Evolutionary conservation across 2,113 vertebrate species (phyloP).

Genomic region (Silurus asotus): DNA sequence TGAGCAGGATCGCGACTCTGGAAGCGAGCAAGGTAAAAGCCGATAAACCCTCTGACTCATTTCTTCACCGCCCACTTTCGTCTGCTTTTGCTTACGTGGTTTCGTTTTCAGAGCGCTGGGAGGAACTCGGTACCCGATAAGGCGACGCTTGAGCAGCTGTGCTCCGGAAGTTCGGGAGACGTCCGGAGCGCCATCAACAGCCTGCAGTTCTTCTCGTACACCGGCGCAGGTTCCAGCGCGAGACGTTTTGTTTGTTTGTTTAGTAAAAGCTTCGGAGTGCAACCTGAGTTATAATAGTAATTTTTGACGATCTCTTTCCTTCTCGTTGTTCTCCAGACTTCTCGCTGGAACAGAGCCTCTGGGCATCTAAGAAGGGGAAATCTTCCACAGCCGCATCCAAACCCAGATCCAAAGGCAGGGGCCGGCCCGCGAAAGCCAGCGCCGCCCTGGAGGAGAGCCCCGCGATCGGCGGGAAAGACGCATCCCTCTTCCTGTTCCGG

Average conservation of each 20-base stretch:
- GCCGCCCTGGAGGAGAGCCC: conserved; percentile 70
- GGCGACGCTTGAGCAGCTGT: conserved; percentile 78
- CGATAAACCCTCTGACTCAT: neutral
- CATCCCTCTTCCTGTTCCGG: conserved; percentile 92
- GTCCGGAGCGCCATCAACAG: conserved; percentile 94
- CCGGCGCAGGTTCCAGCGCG: conserved; percentile 66
- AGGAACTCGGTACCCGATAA: conserved; percentile 73
- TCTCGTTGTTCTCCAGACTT: conserved; percentile 53
- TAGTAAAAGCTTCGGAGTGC: neutral
- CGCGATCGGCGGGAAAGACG: conserved; percentile 88
- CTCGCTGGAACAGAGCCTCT: conserved; percentile 69
- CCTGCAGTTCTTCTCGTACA: conserved; percentile 86
- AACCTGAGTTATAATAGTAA: neutral
- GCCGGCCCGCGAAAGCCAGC: conserved; percentile 59
- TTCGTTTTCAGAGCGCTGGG: conserved; percentile 73
- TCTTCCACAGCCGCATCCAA: conserved; percentile 57
- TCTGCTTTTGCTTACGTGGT: conserved; percentile 11
- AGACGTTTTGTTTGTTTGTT: neutral
- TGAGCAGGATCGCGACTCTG: conserved; percentile 77
- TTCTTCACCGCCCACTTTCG: neutral
- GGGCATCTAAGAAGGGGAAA: conserved; percentile 70
- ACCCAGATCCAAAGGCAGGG: conserved; percentile 68
- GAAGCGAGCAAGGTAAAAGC: conserved; percentile 82
- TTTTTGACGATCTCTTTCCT: neutral
- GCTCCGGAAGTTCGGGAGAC: conserved; percentile 89